Conservation (phyloP, 2,113 vertebrate genomes). For the Petromus typicus region DNA sequence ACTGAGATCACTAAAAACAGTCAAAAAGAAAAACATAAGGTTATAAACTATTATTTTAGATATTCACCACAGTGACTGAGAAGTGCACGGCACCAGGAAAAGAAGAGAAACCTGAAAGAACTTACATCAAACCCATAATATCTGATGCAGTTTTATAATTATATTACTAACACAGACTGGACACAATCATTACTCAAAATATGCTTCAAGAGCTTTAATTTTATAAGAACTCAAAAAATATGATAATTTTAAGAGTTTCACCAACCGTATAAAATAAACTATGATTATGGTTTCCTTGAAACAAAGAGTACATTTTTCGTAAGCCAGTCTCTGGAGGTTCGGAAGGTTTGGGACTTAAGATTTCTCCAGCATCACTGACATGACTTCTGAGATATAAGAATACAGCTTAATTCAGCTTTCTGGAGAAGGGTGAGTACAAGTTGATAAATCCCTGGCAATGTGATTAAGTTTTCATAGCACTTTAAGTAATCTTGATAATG, state of each 20-base stretch:
- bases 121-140: background rate
- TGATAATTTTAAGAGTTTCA: background rate
- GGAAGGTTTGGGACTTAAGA: constrained; percentile 54
- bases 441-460: constrained; percentile 69
- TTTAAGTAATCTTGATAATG: constrained; percentile 86
- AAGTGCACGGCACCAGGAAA: background rate
- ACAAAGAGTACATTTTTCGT: background rate
- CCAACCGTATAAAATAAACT: background rate
- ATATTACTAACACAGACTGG: background rate
- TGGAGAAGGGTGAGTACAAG: constrained; percentile 54
- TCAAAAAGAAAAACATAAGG: constrained; percentile 1
- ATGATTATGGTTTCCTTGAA: constrained; percentile 31
- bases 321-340: constrained; percentile 27
- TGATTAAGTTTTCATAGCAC: constrained; percentile 84
- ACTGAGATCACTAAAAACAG: constrained; percentile 93
- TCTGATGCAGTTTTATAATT: background rate
- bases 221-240: constrained; percentile 29
- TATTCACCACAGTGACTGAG: background rate
- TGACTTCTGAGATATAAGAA: constrained; percentile 60
- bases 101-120: background rate
- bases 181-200: background rate
- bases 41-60: background rate
- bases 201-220: constrained; percentile 42
- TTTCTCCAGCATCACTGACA: constrained; percentile 29
- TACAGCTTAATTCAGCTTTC: constrained; percentile 51